Conservation (phyloP, 2,797 vertebrate genomes). For the Malacoraja senta region DNA sequence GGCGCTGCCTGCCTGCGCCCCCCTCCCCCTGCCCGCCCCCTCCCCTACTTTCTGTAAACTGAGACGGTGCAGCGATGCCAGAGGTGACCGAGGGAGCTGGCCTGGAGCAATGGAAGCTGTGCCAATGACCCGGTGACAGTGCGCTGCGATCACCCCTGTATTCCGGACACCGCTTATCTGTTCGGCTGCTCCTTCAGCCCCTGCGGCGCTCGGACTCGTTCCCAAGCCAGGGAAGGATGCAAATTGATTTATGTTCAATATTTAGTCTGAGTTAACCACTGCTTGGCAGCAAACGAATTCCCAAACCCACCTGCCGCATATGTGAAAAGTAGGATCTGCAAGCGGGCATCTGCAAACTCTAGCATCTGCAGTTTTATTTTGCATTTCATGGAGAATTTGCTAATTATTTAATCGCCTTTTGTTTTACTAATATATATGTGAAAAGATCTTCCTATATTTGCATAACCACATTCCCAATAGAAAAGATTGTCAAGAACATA, state of each 20-base stretch:
- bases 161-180: neutral
- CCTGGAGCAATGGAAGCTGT: neutral
- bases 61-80: neutral
- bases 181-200: neutral
- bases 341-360: neutral
- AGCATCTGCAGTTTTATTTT: no score
- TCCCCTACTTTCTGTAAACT: neutral
- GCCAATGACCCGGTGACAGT: neutral
- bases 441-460: neutral
- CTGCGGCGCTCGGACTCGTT: neutral
- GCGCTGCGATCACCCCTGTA: neutral
- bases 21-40: neutral
- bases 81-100: neutral
- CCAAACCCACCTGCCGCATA: neutral
- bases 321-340: neutral
- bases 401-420: neutral
- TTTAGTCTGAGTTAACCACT: neutral
- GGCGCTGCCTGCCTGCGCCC: neutral
- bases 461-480: neutral
- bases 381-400: neutral
- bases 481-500: neutral
- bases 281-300: neutral
- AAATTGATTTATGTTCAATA: neutral
- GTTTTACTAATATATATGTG: neutral
- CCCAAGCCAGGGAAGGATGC: neutral